Evolutionary conservation across 1,140 invertebrate genomes (phyloP).

Genomic region (Aricia agestis): DNA sequence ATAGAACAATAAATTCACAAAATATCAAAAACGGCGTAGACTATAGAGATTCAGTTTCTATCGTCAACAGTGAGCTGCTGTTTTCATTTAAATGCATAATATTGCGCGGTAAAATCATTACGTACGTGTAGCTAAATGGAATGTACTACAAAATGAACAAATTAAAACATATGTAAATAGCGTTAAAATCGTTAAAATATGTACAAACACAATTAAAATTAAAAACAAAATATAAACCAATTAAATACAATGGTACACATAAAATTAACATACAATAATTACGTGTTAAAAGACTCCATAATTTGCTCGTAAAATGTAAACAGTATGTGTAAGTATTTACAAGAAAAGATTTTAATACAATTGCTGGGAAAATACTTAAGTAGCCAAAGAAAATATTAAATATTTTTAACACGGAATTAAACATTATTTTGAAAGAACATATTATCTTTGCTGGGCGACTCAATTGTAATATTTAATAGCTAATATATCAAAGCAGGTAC

Average conservation of each 20-base stretch:
- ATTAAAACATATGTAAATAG: neutral
- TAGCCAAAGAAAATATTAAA: neutral
- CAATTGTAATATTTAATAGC: too few species aligned
- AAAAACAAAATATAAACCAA: neutral
- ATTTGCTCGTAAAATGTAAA: neutral
- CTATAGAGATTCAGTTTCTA: neutral
- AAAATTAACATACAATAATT: neutral
- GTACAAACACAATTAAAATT: neutral
- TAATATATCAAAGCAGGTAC: neutral
- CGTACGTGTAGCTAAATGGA: slow-evolving; percentile 11
- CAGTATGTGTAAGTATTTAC: neutral
- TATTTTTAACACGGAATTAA: neutral
- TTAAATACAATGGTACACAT: neutral
- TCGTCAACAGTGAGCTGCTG: neutral
- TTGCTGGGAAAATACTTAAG: neutral
- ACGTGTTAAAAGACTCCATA: neutral
- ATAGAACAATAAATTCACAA: too few species aligned
- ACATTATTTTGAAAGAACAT: neutral
- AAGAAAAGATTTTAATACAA: neutral
- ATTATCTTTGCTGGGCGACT: too few species aligned
- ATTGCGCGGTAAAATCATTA: neutral
- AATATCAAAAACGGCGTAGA: neutral
- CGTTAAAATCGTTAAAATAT: neutral
- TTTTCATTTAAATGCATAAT: neutral
- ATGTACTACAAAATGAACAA: neutral